Evolutionary conservation across 2,888 invertebrate species (phyloP).

Genomic region (Willowsia nigromaculata): DNA sequence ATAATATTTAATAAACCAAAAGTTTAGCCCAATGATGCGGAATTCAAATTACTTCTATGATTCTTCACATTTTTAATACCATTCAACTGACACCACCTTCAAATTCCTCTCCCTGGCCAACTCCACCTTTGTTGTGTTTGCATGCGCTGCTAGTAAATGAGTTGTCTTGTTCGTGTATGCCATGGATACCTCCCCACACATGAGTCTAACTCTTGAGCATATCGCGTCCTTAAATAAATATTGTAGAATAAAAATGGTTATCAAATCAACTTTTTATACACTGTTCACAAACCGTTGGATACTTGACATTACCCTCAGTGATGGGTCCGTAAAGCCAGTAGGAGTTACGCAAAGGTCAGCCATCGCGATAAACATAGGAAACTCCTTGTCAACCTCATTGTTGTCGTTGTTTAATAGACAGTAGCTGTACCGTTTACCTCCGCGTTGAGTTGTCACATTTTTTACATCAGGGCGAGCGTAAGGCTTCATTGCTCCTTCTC

Average conservation of each 20-base stretch:
- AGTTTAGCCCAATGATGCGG: background rate
- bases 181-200: conserved; percentile 41
- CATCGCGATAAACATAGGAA: conserved; percentile 56
- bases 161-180: conserved; percentile 37
- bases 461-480: too few relatives aligned
- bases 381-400: conserved; percentile 34
- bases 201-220: conserved; percentile 8
- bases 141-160: conserved; percentile 54
- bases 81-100: conserved; percentile 40
- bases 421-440: too few relatives aligned
- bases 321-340: conserved; percentile 22
- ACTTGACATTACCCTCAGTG: background rate
- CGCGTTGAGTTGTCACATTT: too few relatives aligned
- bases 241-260: too few relatives aligned
- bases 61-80: too few relatives aligned
- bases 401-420: too few relatives aligned
- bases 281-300: too few relatives aligned
- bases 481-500: too few relatives aligned
- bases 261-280: too few relatives aligned
- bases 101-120: background rate
- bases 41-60: background rate
- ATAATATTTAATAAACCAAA: too few relatives aligned
- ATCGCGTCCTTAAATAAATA: background rate
- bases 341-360: conserved; percentile 29
- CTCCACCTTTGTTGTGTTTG: conserved; percentile 50